Evolutionary conservation across 2,113 vertebrate species (phyloP).

Genomic region (Brachypteracias leptosomus): DNA sequence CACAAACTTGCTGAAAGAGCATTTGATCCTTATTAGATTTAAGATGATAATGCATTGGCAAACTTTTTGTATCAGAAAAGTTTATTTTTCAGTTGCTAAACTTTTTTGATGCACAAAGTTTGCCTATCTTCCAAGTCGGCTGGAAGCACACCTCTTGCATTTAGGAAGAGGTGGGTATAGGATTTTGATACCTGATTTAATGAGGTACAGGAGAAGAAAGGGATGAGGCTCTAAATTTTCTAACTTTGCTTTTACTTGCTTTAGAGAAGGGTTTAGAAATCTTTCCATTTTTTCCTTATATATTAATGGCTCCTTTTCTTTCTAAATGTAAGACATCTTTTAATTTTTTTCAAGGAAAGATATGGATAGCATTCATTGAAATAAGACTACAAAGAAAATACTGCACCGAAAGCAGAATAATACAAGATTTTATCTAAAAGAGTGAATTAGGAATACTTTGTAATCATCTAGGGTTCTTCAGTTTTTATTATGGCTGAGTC

Average conservation of each 20-base stretch:
- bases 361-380: background rate
- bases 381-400: background rate
- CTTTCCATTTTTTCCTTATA: background rate
- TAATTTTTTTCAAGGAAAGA: background rate
- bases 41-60: background rate
- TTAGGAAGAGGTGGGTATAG: background rate
- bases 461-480: background rate
- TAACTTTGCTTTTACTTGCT: background rate
- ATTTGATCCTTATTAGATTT: background rate
- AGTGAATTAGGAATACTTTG: background rate
- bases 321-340: background rate
- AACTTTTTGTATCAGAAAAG: background rate
- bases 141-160: background rate
- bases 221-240: background rate
- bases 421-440: background rate
- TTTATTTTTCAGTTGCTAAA: background rate
- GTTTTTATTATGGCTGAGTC: background rate
- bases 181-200: background rate
- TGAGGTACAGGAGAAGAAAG: background rate
- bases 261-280: background rate
- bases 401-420: background rate
- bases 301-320: background rate
- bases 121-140: background rate
- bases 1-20: too few species aligned
- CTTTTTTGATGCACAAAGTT: too few species aligned